phyloP scores from a whole-genome alignment of 1,140 invertebrate species.

The Ips nitidus region DNA sequence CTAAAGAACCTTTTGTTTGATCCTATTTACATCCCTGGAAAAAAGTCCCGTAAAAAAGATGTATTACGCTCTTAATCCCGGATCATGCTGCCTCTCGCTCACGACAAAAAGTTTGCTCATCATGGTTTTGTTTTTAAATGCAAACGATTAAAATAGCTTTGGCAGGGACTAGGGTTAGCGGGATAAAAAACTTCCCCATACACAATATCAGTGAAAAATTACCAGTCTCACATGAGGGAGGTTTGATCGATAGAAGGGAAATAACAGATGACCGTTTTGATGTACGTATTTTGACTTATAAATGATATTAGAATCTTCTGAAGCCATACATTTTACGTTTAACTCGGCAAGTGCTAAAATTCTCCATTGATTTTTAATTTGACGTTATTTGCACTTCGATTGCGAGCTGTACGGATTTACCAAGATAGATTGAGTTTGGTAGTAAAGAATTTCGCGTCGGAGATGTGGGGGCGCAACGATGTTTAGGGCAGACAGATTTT shows the following conservation, averaged over 20 bases:
- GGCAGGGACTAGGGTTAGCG: background rate
- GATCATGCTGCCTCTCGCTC: background rate
- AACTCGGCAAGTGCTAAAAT: conserved; percentile 3
- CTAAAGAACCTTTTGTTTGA: conserved; percentile 13
- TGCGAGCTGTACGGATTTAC: conserved; percentile 11
- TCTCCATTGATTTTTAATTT: conserved; percentile 27
- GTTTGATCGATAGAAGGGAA: no score
- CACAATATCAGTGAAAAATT: background rate
- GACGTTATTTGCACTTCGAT: conserved; percentile 21
- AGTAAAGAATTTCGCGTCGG: background rate
- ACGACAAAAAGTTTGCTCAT: conserved; percentile 28
- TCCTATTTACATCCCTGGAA: background rate
- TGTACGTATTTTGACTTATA: no score
- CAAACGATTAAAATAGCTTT: conserved; percentile 2
- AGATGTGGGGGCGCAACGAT: background rate
- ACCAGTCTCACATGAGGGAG: background rate
- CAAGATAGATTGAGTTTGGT: conserved; percentile 9
- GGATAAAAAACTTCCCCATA: background rate
- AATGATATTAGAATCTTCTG: no score
- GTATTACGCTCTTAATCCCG: conserved; percentile 27
- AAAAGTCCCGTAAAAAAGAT: conserved; percentile 28
- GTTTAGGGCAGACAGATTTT: no score
- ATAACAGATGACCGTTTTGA: no score
- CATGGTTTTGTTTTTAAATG: conserved; percentile 19
- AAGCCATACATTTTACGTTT: background rate